Conservation (phyloP, 2,113 vertebrate species). For the Siphamia tubifer region DNA sequence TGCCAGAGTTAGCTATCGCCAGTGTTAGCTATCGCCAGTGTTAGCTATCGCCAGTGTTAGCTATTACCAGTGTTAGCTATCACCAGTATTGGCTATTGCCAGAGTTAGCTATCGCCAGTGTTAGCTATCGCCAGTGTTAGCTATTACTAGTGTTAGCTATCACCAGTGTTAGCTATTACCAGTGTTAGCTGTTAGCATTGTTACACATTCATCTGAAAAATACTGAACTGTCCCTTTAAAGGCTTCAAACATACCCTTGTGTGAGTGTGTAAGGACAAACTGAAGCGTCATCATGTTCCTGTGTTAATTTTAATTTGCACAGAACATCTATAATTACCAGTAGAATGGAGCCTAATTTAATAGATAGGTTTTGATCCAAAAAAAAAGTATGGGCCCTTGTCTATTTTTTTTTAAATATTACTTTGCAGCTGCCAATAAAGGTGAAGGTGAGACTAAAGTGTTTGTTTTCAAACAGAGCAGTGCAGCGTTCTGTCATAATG, state of each 20-base stretch:
- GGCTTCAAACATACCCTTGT: background rate
- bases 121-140: no score
- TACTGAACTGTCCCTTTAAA: no score
- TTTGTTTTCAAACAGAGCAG: slow-evolving; percentile 13
- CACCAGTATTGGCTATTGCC: no score
- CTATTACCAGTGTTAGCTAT: no score
- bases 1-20: no score
- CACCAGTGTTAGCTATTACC: no score
- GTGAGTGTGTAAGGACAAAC: background rate
- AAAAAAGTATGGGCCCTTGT: background rate
- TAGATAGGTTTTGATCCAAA: background rate
- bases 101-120: no score
- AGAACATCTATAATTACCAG: background rate
- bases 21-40: no score
- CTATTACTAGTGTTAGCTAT: no score
- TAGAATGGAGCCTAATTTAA: slow-evolving; percentile 25
- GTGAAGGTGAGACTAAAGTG: slow-evolving; percentile 39
- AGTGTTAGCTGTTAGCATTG: no score
- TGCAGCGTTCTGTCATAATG: slow-evolving; percentile 44
- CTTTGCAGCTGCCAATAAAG: slow-evolving; percentile 22
- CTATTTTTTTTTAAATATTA: slow-evolving; percentile 2
- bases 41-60: no score
- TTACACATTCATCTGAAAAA: no score
- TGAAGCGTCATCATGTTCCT: background rate
- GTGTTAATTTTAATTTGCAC: background rate